Evolutionary conservation across 2,888 invertebrate species (phyloP).

Genomic region (Petrolisthes manimaculis): DNA sequence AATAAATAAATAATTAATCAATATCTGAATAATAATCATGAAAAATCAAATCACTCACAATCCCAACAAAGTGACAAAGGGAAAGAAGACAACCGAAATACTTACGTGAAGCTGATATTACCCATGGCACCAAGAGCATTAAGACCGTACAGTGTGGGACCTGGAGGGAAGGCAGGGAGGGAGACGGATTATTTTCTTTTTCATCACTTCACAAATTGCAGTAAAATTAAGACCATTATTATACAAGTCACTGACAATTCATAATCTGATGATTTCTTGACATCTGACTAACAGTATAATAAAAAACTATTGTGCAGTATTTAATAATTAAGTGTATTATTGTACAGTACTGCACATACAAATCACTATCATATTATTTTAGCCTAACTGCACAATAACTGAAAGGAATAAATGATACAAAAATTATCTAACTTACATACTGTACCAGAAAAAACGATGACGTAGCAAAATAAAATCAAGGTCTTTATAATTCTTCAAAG

Average conservation of each 20-base stretch:
- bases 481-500: too few species aligned
- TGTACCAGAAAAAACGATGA: too few species aligned
- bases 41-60: too few species aligned
- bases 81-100: background rate
- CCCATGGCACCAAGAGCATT: slow-evolving; percentile 46
- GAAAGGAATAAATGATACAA: too few species aligned
- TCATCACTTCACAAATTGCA: too few species aligned
- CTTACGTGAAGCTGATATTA: slow-evolving; percentile 52
- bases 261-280: background rate
- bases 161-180: slow-evolving; percentile 17
- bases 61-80: too few species aligned
- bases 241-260: background rate
- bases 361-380: background rate
- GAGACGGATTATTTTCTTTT: background rate
- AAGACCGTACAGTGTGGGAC: slow-evolving; percentile 56
- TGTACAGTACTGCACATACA: background rate
- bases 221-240: too few species aligned
- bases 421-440: too few species aligned
- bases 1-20: too few species aligned
- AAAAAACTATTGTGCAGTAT: background rate
- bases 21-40: too few species aligned
- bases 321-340: background rate
- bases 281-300: background rate
- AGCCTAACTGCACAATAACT: too few species aligned
- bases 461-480: too few species aligned